Evolutionary conservation across 2,113 vertebrate species (phyloP).

Genomic region (Notothenia coriiceps): DNA sequence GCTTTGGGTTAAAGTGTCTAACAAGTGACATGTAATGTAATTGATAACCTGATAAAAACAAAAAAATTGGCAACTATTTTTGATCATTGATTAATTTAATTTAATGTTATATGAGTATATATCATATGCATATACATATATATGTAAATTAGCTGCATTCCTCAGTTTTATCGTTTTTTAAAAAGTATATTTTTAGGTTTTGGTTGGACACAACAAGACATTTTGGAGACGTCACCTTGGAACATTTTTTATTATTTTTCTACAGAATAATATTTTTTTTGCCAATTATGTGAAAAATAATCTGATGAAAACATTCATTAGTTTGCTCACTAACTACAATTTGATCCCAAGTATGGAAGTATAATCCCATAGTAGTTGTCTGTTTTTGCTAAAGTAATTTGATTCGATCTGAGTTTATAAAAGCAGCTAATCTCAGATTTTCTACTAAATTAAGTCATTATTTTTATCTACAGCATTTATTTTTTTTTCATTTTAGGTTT

Average conservation of each 20-base stretch:
- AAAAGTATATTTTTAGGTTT: background rate
- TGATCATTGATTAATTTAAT: background rate
- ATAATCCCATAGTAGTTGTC: too few relatives aligned
- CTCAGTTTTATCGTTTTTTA: background rate
- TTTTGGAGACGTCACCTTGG: too few relatives aligned
- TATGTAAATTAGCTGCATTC: background rate
- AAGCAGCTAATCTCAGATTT: background rate
- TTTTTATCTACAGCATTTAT: background rate
- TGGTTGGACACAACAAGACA: background rate
- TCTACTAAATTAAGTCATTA: background rate
- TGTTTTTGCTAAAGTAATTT: background rate
- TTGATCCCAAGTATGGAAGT: too few relatives aligned
- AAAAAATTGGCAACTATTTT: background rate
- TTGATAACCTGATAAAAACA: background rate
- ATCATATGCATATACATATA: too few relatives aligned
- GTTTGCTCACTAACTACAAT: too few relatives aligned
- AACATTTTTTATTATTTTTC: too few relatives aligned
- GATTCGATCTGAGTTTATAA: background rate
- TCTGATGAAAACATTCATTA: too few relatives aligned
- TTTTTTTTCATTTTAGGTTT: background rate
- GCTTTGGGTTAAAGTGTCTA: too few relatives aligned
- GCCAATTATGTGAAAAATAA: too few relatives aligned
- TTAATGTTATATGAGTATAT: too few relatives aligned
- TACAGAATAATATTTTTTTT: too few relatives aligned
- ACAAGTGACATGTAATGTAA: too few relatives aligned